Evolutionary conservation across 2,797 vertebrate genomes (phyloP), one percentile per base, ranked within the genome.

Genomic region (Alectoris magna): DNA sequence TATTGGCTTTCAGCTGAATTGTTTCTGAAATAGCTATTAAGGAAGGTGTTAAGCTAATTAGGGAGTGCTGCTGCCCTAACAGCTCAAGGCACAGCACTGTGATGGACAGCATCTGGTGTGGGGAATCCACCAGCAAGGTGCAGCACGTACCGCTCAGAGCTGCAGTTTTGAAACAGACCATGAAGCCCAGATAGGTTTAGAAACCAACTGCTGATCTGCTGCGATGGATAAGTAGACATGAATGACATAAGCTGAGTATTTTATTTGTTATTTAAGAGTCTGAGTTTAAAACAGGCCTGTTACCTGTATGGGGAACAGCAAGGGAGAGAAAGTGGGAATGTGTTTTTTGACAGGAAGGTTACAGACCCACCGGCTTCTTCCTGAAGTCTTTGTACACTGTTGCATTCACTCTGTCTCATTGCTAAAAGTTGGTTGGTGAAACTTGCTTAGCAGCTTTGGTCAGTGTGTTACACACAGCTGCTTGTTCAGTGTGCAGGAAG

Each of bases 141-240:
- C 51, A 29, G 51, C 51, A 53, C 15, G 4, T 29, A 27, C 51
- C 16, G 26, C 49, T 51, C 49, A 6, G 14, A 27, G 49, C 51
- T 53, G 51, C 15, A 10, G 27, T 53, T 53, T 27, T 17, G 51
- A 53, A 53, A 14, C 51, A 53, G 26, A 15, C 49, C 6, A 39
- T 51, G 58, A 83, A 90, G 63, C 63, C 89, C 69, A 15, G 76
- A 70, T 77, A 67, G 76, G 59, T 92, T 93, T 92, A 86, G 82
- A 70, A 92, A 78, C 62, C 89, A 87, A 56, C 59, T 71, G 53
- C 76, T 84, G 87, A 85, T 93, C 85, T 67, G 26, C 76, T 84
- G 34, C 74, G 72, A 48, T 66, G 39, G 63, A 41, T 88, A 74
- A 88, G 68, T 68, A 87, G 72, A 56, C 41, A 11, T 84, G 84